Base-by-base conservation (phyloP, 2,888 invertebrate species). In the Drosophila dives region DNA sequence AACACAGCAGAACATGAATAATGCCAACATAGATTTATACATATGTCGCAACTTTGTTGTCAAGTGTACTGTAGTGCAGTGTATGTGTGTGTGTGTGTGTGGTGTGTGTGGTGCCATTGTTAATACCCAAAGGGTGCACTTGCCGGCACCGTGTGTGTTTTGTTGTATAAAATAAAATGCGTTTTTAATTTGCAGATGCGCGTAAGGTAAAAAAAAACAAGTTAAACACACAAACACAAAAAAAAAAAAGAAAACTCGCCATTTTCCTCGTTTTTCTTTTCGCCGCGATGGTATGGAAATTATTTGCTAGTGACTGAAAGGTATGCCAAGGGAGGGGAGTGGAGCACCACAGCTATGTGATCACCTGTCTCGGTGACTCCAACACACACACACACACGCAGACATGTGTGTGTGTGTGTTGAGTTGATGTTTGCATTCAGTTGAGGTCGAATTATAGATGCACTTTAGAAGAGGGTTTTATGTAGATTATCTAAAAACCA, bases 141-240 rank as follows among this genome's bases (percentile, higher is more conserved):
- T 73, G 68, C 54, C 64, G 58, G 55, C 71, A 36, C 42, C 45
- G 48, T 76, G 64, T 71, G 29, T 64, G 26, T 45, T 29, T 26
- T 50, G 50, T 50, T 67, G 75, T 71, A 79, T 76, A 77, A 88
- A 89, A 88, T 86, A 87, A 90, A 87, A 90, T 86, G 89, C 86
- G 89, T 90, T 87, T 87, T 90, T 90, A 87, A 87, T 87, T 88
- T 87, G 90, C 86, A 90, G 86, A 87, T 90, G 86, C 81, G 86
- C 90, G 83, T 85, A 85, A 85, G 70, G 78, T 56, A 79, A 68
- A 68, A 70, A 66, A 32, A 51, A 55, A 29, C 36, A 36, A 53
- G 5, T 45, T 23, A 23, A 45, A 23, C 15, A 45, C 45, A 45
- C 45, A 45, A 45, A 45, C 45, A 23, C 8, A 54, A 78, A 70